phyloP scores from a whole-genome alignment of 1,140 invertebrate species.

The Drosophila navojoa region DNA sequence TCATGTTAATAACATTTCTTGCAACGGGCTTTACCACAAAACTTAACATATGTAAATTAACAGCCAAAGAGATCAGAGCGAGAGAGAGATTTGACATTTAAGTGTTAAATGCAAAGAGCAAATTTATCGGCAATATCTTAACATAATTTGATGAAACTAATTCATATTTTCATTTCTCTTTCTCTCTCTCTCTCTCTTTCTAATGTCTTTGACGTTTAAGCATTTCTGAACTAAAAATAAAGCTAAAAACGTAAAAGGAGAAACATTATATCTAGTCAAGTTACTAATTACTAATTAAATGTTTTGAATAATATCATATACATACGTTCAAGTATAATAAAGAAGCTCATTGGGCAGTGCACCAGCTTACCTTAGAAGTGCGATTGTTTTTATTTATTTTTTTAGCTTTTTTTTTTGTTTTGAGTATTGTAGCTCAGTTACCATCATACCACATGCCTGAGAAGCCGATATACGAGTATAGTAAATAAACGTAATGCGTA shows the following conservation, averaged over 20 bases:
- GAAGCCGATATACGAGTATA: conserved; percentile 73
- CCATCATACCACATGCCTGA: conserved; percentile 80
- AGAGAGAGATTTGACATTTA: background rate
- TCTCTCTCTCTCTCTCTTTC: background rate
- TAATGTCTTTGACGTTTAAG: conserved; percentile 11
- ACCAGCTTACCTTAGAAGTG: conserved; percentile 82
- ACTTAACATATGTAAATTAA: background rate
- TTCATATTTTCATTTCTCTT: too few species aligned
- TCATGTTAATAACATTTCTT: conserved; percentile 69
- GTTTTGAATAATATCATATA: conserved; percentile 27
- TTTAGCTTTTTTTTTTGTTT: conserved; percentile 39
- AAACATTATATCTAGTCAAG: conserved; percentile 15
- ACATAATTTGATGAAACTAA: too few species aligned
- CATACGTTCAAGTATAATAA: conserved; percentile 49
- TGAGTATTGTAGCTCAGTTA: conserved; percentile 57
- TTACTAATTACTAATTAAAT: conserved; percentile 19
- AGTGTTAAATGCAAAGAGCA: background rate
- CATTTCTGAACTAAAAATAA: conserved; percentile 5
- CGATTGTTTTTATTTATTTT: conserved; percentile 18
- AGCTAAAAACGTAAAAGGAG: conserved; percentile 15
- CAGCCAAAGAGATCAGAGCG: conserved; percentile 23
- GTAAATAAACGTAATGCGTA: conserved; percentile 63
- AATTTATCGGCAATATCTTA: background rate
- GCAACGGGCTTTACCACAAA: conserved; percentile 26
- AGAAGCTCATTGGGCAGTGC: conserved; percentile 72